Conservation (phyloP, 2,113 vertebrate species). For the Catagonus wagneri region DNA sequence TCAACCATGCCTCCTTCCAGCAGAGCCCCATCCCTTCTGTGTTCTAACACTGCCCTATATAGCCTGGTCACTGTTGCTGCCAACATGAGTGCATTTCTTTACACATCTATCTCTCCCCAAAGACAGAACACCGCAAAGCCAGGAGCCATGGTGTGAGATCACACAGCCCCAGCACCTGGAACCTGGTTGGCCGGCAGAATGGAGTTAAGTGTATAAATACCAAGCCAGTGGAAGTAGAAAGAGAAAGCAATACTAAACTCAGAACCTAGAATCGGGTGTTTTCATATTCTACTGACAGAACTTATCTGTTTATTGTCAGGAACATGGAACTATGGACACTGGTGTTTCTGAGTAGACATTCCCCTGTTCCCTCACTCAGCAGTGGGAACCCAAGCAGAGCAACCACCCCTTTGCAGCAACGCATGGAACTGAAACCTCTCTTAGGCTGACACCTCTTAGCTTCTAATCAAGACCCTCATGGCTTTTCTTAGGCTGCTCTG, state of each 20-base stretch:
- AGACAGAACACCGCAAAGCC: not conserved
- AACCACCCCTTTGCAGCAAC: not conserved
- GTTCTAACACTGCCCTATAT: not conserved
- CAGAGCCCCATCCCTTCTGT: not conserved
- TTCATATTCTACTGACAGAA: not conserved
- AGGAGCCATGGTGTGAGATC: not conserved
- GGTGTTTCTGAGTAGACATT: not conserved
- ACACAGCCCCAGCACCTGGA: not conserved
- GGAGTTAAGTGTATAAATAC: not conserved
- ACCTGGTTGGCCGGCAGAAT: not conserved
- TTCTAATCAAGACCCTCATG: not conserved
- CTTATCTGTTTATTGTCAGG: not conserved
- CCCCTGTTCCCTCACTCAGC: not conserved
- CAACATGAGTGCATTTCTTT: not conserved
- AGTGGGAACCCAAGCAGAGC: not conserved
- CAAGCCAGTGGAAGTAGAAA: not conserved
- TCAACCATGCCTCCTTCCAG: not conserved
- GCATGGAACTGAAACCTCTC: not conserved
- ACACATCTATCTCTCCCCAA: not conserved
- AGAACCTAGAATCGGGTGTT: not conserved
- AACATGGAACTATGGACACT: not conserved
- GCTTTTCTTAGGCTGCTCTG: not conserved
- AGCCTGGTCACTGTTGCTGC: not conserved
- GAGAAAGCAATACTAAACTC: not conserved
- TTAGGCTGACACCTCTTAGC: not conserved